phyloP scores from a whole-genome alignment of 2,888 invertebrate genomes.

The Aleiodes alternator region DNA sequence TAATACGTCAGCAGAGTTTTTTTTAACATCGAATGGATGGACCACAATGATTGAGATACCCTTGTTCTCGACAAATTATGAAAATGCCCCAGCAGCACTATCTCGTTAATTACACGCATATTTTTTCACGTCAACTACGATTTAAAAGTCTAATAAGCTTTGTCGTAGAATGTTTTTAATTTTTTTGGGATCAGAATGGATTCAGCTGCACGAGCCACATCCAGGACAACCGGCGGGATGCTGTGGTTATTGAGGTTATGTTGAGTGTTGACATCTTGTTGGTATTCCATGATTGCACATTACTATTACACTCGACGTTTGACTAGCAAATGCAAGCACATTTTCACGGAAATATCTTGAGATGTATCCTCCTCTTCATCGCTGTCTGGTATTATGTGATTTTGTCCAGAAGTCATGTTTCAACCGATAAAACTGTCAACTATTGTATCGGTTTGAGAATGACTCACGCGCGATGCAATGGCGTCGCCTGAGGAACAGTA shows the following conservation, averaged over 20 bases:
- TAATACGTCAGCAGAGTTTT: too few species aligned
- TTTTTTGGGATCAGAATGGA: background rate
- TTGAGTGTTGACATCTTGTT: background rate
- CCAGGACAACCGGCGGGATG: background rate
- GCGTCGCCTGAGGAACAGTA: too few species aligned
- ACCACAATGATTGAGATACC: background rate
- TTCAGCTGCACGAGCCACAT: background rate
- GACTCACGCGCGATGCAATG: too few species aligned
- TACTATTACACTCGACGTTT: background rate
- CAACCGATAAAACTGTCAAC: too few species aligned
- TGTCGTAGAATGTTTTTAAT: conserved; percentile 1
- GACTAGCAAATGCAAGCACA: background rate
- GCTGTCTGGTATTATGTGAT: too few species aligned
- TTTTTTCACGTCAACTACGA: background rate
- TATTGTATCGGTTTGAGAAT: too few species aligned
- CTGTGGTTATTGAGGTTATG: background rate
- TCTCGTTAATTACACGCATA: background rate
- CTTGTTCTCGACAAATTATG: background rate
- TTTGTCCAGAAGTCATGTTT: too few species aligned
- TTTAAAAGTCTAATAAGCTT: conserved; percentile 1
- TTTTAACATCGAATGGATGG: background rate
- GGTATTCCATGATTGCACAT: background rate
- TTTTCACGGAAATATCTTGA: too few species aligned
- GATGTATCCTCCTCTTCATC: too few species aligned
- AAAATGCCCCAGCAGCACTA: background rate